A percentile compares a stretch with the other conserved stretches of the same genome.
These are phyloP conservation scores for Caenorhabditis latens DNA, from an alignment of 1,140 invertebrate genomes.

Conservation along the genomic window DNA sequence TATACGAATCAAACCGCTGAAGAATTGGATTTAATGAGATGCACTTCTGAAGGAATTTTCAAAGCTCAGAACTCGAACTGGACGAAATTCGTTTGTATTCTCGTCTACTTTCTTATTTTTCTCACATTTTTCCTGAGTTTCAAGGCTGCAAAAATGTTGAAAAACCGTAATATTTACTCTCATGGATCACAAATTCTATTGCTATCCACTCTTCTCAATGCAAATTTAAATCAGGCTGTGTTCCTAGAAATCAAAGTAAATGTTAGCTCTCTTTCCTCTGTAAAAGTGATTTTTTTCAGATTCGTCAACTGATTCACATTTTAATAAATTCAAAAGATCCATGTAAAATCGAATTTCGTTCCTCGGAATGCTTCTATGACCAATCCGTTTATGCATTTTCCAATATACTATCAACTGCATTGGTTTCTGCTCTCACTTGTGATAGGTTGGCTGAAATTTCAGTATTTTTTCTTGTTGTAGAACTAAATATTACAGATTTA, in stretches of 20 bases:
- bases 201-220: neutral
- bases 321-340: neutral
- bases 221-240: neutral
- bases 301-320: neutral
- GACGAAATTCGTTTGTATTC: neutral
- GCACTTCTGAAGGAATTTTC: conserved; percentile 12
- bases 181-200: conserved; percentile 4
- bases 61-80: conserved; percentile 6
- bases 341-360: conserved; percentile 25
- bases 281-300: neutral
- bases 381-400: conserved; percentile 9
- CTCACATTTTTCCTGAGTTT: neutral
- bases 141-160: neutral
- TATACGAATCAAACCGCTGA: conserved; percentile 29
- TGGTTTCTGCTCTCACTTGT: neutral
- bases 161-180: conserved; percentile 16
- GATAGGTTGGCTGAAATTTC: neutral
- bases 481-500: neutral
- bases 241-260: conserved; percentile 14
- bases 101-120: neutral
- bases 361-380: neutral
- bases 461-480: neutral
- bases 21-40: neutral
- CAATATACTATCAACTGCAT: neutral
- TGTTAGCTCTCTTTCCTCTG: neutral